Base-by-base conservation (phyloP, 2,888 invertebrate species). In the Apodemia zela region DNA sequence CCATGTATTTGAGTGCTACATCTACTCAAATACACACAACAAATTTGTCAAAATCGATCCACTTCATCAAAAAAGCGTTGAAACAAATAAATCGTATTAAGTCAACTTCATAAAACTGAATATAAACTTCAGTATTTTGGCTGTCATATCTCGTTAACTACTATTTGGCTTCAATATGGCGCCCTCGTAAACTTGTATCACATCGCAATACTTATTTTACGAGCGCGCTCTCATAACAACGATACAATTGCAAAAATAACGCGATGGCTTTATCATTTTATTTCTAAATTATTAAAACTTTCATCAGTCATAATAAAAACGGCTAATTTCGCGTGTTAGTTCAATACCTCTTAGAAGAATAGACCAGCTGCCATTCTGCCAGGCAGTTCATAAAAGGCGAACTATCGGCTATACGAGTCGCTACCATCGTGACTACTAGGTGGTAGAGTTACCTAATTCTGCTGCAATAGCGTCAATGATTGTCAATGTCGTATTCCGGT, bases 121-220 rank as follows among this genome's bases (percentile, higher is more conserved):
- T 21, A 54, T 54, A 54, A 54, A 54, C 25, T 54, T 25, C 51
- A 54, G 51, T 25, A 54, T 21, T 54, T 54, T 21, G 51, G 18
- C 54, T 54, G 54, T 54, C 54, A 25, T 21, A 54, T 54, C 15
- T 29, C 54, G 21, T 25, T 25, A 54, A 54, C 54, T 54, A 54
- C 15, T 54, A 54, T 54, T 54, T 54, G 54, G 54, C 54, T 54
- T 54, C 54, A 54, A 54, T 54, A 54, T 54, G 54, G 54, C 54
- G 25, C 25, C 54, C 25, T 54, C 54, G 15, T 54, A 54, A 54
- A 54, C 54, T 54, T 54, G 54, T 54, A 25, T 25, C 25, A 54
- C 25, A 54, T 13, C 25, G 25, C 54, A 54, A 54, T 54, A 54
- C 54, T 54, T 25, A 54, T 57, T 57, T 57, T 57, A 57, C 25